These are phyloP conservation scores for Drosophila percnosoma DNA, from an alignment of 2,888 invertebrate genomes.

Conservation along the genomic window DNA sequence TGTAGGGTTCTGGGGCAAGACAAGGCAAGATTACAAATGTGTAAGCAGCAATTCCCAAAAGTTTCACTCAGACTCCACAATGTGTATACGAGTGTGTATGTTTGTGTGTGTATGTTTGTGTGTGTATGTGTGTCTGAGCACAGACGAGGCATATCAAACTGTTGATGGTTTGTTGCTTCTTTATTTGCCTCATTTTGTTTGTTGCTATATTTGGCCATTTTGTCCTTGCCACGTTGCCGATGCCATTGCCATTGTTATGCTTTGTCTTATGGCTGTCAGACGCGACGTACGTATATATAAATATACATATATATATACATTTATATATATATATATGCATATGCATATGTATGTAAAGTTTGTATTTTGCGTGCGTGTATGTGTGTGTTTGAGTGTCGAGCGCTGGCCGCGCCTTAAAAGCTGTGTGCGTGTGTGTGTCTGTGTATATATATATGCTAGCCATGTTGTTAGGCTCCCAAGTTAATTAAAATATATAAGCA, in stretches of 20 bases:
- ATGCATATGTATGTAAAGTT: slow-evolving; percentile 13
- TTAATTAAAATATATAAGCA: slow-evolving; percentile 72
- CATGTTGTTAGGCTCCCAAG: slow-evolving; percentile 22
- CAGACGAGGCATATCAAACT: slow-evolving; percentile 77
- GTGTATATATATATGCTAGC: slow-evolving; percentile 8
- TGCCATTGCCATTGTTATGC: slow-evolving; percentile 69
- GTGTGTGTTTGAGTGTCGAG: slow-evolving; percentile 39
- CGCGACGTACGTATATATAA: slow-evolving; percentile 33
- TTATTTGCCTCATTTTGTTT: slow-evolving; percentile 74
- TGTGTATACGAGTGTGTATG: slow-evolving; percentile 7
- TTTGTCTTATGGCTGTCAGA: slow-evolving; percentile 63
- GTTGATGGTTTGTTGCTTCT: slow-evolving; percentile 80
- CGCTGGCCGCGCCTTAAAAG: slow-evolving; percentile 66
- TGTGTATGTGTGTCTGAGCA: slow-evolving; percentile 35
- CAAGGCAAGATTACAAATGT: slow-evolving; percentile 79
- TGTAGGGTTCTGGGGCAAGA: slow-evolving; percentile 44
- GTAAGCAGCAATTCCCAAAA: slow-evolving; percentile 79
- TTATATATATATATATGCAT: neutral
- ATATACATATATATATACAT: slow-evolving; percentile 1
- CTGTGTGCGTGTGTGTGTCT: slow-evolving; percentile 18
- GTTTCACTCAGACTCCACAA: slow-evolving; percentile 42
- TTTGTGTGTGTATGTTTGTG: neutral
- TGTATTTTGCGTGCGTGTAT: slow-evolving; percentile 18
- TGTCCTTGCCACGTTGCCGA: slow-evolving; percentile 42
- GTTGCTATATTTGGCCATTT: slow-evolving; percentile 77